phyloP scores from a whole-genome alignment of 2,888 invertebrate species.

The Ophraella communa region DNA sequence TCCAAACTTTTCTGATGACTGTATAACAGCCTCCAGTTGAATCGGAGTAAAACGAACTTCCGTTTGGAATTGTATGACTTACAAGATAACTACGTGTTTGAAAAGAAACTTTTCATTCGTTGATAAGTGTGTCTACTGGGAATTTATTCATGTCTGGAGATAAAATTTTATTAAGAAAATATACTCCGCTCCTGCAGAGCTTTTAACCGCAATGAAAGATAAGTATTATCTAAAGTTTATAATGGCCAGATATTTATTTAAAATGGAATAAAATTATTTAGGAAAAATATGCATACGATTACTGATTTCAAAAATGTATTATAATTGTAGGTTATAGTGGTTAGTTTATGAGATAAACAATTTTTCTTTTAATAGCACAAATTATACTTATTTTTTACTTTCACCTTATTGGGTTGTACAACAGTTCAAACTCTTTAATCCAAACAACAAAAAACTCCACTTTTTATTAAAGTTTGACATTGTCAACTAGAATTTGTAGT shows the following conservation, averaged over 20 bases:
- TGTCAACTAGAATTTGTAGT: too few relatives aligned
- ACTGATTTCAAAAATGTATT: too few relatives aligned
- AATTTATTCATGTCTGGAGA: conserved; percentile 30
- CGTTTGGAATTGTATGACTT: conserved; percentile 42
- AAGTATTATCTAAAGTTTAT: background rate
- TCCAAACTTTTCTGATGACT: conserved; percentile 54
- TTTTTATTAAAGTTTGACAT: too few relatives aligned
- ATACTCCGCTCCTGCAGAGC: conserved; percentile 16
- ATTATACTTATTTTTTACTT: too few relatives aligned
- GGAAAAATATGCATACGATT: too few relatives aligned
- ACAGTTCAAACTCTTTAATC: too few relatives aligned
- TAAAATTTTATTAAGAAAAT: conserved; percentile 16
- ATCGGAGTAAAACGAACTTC: conserved; percentile 52
- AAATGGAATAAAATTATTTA: too few relatives aligned
- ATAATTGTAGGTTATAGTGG: too few relatives aligned
- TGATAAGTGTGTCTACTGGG: conserved; percentile 26
- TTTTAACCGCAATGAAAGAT: background rate
- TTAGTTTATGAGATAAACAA: too few relatives aligned
- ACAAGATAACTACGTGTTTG: conserved; percentile 42
- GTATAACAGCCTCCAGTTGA: conserved; percentile 54
- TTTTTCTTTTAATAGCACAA: too few relatives aligned
- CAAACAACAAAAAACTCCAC: too few relatives aligned
- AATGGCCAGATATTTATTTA: background rate
- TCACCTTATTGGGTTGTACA: too few relatives aligned
- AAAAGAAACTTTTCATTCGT: conserved; percentile 40